Base-by-base conservation (phyloP, 2,797 vertebrate genomes). In the Cirrhinus mrigala region DNA sequence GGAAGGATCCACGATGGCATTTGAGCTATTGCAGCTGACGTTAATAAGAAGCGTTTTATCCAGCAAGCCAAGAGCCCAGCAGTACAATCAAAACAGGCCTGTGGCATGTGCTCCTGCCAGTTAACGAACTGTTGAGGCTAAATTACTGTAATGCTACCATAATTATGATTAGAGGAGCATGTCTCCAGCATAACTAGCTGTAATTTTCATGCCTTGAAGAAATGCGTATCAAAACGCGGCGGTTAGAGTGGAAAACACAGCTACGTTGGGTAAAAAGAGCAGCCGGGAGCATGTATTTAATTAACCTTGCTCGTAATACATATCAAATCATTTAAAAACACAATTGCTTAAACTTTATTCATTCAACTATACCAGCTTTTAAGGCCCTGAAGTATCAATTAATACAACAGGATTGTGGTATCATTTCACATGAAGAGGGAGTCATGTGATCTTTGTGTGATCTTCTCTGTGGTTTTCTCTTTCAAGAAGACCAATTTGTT, bases 31-130 rank as follows among this genome's bases (percentile, higher is more conserved):
- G 50, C 50, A 79, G 68, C 79, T 79, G 85, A 86, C 12, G 27
- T 33, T 62, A 79, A 15, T 79, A 76, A 81, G 29, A 60, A 48
- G 50, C 18, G 20, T 86, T 88, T 83, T 75, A 66, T 48, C 56
- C 62, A 84, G 56, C 14, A 24, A 74, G 70, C 71, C 64, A 69
- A 80, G 54, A 78, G 82, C 56, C 73, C 44, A 60, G 69, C 54
- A 87, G 75, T 81, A 64, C 88, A 89, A 91, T 90, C 85, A 91
- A 90, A 91, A 89, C 86, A 87, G 90, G 91, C 91, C 90, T 90
- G 86, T 86, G 88, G 91, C 87, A 87, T 84, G 90, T 85, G 58
- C 83, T 77, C 66, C 87, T 40, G 87, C 87, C 50, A 87, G 81
- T 60, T 84, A 81, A 66, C 77, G 5, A 74, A 81, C 52, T 82